These are phyloP conservation scores for Panopea generosa DNA, from an alignment of 2,888 invertebrate genomes.

Conservation along the genomic window DNA sequence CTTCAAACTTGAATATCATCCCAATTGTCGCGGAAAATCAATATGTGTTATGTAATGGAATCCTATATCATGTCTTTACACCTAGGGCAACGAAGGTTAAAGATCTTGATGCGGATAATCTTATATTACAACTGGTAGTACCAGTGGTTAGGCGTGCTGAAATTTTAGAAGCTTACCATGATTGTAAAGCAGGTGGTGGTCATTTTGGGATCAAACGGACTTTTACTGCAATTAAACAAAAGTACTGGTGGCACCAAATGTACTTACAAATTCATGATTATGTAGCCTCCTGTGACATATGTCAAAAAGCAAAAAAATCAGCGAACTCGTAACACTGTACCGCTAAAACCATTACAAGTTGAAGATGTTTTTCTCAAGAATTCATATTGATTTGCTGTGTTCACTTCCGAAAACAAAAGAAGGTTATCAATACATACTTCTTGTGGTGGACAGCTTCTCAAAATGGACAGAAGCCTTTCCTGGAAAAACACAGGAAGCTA, in stretches of 20 bases:
- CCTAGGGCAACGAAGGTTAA: slow-evolving; percentile 21
- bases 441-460: slow-evolving; percentile 49
- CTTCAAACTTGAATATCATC: slow-evolving; percentile 15
- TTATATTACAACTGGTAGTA: slow-evolving; percentile 16
- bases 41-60: slow-evolving; percentile 33
- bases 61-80: slow-evolving; percentile 32
- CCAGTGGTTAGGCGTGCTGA: slow-evolving; percentile 11
- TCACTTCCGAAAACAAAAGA: slow-evolving; percentile 32
- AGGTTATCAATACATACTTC: slow-evolving; percentile 28
- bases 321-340: slow-evolving; percentile 7
- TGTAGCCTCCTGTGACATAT: slow-evolving; percentile 31
- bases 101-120: slow-evolving; percentile 10
- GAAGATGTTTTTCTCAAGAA: slow-evolving; percentile 28
- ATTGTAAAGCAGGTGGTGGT: slow-evolving; percentile 44
- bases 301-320: slow-evolving; percentile 29
- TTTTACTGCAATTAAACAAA: slow-evolving; percentile 28
- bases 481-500: slow-evolving; percentile 46
- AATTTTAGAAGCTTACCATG: slow-evolving; percentile 34
- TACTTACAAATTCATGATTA: slow-evolving; percentile 47
- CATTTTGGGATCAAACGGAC: slow-evolving; percentile 40
- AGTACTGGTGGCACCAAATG: slow-evolving; percentile 54
- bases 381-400: slow-evolving; percentile 52
- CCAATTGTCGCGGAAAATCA: slow-evolving; percentile 35
- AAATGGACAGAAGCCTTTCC: slow-evolving; percentile 62
- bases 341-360: slow-evolving; percentile 33